Conservation (phyloP, 2,113 vertebrate species). For the Strix uralensis region DNA sequence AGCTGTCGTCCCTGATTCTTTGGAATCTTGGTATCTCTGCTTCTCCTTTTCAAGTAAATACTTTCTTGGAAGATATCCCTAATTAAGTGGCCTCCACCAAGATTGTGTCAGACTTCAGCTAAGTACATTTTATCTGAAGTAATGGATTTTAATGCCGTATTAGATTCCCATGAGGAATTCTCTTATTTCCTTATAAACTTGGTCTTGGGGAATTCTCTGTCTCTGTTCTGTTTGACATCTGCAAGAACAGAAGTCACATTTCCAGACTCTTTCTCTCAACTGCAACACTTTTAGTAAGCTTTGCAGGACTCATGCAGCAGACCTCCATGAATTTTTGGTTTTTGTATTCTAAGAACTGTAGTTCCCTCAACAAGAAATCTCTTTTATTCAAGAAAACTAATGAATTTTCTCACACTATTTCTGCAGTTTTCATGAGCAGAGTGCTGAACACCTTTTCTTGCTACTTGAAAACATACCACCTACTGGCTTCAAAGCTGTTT, state of each 20-base stretch:
- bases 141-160: not conserved
- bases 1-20: not conserved
- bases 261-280: not conserved
- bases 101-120: not conserved
- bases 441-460: constrained; percentile 16
- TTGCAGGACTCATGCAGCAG: fast-evolving
- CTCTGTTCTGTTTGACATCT: not conserved
- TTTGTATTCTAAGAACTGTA: not conserved
- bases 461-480: constrained; percentile 41
- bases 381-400: not conserved
- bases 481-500: constrained; percentile 38
- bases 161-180: not conserved
- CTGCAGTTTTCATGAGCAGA: not conserved
- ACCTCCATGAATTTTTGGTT: not conserved
- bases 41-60: not conserved
- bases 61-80: not conserved
- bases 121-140: not conserved
- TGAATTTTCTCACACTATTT: not conserved
- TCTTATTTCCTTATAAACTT: not conserved
- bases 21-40: not conserved
- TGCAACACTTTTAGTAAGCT: not conserved
- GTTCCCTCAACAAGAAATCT: not conserved
- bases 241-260: not conserved
- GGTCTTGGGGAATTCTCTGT: not conserved
- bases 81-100: not conserved